These are phyloP conservation scores for Sinelater perroti DNA, from an alignment of 2,888 invertebrate species.

Conservation along the genomic window DNA sequence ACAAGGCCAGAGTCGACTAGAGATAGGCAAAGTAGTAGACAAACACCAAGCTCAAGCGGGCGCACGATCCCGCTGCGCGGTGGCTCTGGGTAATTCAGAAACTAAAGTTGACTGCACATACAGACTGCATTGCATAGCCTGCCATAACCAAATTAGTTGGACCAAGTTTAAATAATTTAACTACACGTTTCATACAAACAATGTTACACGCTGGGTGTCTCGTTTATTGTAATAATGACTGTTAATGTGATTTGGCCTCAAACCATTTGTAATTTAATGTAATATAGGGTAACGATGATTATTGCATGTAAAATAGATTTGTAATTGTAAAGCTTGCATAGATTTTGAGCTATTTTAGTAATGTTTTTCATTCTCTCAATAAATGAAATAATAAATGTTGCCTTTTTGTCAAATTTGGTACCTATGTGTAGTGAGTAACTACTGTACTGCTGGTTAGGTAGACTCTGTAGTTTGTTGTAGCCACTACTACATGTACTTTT, in stretches of 20 bases:
- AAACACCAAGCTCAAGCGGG: constrained; percentile 7
- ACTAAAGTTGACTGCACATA: constrained; percentile 54
- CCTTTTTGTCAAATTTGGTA: constrained; percentile 54
- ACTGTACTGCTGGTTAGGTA: constrained; percentile 30
- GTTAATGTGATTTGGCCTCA: constrained; percentile 58
- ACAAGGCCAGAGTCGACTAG: no score
- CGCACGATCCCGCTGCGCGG: neutral
- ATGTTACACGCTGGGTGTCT: constrained; percentile 40
- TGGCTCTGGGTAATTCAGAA: constrained; percentile 49
- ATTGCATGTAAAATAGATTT: constrained; percentile 55
- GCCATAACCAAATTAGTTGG: constrained; percentile 57
- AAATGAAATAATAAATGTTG: constrained; percentile 58
- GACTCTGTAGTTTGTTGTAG: constrained; percentile 38
- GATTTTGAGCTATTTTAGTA: constrained; percentile 59
- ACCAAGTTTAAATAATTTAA: constrained; percentile 50
- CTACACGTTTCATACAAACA: constrained; percentile 52
- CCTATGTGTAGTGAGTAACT: constrained; percentile 33
- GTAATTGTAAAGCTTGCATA: constrained; percentile 58
- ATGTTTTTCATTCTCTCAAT: constrained; percentile 54
- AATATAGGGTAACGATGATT: constrained; percentile 51
- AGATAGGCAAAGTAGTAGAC: constrained; percentile 3
- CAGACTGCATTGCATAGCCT: constrained; percentile 49
- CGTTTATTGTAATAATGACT: constrained; percentile 44
- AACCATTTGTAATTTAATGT: constrained; percentile 56
- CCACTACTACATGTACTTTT: constrained; percentile 47